phyloP scores from a whole-genome alignment of 1,140 invertebrate species.

The Zaprionus ornatus region DNA sequence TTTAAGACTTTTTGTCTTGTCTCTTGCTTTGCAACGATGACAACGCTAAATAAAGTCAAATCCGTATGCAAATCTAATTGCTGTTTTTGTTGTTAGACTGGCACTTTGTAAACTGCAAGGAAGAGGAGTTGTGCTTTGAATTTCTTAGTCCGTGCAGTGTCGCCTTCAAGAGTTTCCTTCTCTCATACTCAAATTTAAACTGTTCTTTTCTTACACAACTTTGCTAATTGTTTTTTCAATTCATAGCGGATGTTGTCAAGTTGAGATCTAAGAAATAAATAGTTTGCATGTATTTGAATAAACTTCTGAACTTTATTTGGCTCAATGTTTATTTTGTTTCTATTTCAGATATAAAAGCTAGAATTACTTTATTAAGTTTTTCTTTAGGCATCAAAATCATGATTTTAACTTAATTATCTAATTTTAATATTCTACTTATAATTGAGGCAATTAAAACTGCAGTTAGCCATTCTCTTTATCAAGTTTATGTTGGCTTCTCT shows the following conservation, averaged over 20 bases:
- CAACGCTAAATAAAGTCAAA: neutral
- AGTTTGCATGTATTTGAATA: neutral
- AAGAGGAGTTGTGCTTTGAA: neutral
- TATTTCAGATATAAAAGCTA: neutral
- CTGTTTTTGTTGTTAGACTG: neutral
- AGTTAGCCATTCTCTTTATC: neutral
- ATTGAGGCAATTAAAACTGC: neutral
- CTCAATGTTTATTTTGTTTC: neutral
- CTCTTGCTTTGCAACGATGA: neutral
- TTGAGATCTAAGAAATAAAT: neutral
- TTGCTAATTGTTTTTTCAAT: neutral
- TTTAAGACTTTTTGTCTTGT: neutral
- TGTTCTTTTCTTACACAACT: neutral
- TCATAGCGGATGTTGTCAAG: neutral
- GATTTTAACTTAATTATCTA: slow-evolving; percentile 1
- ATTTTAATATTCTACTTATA: neutral
- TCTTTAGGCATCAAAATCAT: neutral
- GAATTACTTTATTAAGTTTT: neutral
- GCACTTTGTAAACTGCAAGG: neutral
- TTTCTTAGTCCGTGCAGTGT: neutral
- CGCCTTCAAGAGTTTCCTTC: neutral
- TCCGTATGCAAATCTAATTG: slow-evolving; percentile 8
- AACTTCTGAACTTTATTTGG: neutral
- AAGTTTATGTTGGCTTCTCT: neutral
- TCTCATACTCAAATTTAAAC: neutral